Evolutionary conservation across 2,113 vertebrate species (phyloP), one percentile per base, ranked within the genome.

Genomic region (Ascaphus truei): DNA sequence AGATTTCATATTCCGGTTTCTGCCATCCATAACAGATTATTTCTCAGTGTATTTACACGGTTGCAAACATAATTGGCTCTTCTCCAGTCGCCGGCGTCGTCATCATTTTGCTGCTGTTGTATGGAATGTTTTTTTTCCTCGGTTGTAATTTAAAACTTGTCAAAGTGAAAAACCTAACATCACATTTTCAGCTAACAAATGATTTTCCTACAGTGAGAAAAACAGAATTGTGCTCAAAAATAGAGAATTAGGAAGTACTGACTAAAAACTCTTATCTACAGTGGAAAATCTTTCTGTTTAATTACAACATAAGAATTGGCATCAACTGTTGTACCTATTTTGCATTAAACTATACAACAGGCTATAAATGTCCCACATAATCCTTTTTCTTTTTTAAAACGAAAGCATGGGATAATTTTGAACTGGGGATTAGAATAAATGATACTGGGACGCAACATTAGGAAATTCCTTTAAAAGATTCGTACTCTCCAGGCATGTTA

Each of bases 391-490:
- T 59, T 68, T 56, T 47, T 68, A 36, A 50, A 59, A 68, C 59
- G 30, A 57, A 58, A 68, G 33, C 39, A 18, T 34, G 10, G 65
- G 58, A 39, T 68, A 13, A 50, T 68, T 58, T 59, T 26, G 29
- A 68, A 23, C 43, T n/a, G 47, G 62, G 62, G 62, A 37, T 37
- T 52, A 50, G 55, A 36, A 50, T 47, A 59, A 59, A 36, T 68
- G 34, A 55, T 43, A 59, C 53, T 58, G 41, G 55, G 65, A 68
- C 41, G 47, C 39, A 50, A 43, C 41, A 59, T 59, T 48, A 68
- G 59, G 65, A 65, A 60, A 73, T 61, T 73, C 75, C 25, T 76
- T 45, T 58, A 48, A 68, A 29, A 79, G 37, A 74, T 2, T 61
- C 78, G 75, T 69, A 11, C 53, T 77, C 25, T 63, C 25, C 18